These are phyloP conservation scores for Probosciger aterrimus DNA, from an alignment of 2,113 vertebrate genomes.

Conservation along the genomic window DNA sequence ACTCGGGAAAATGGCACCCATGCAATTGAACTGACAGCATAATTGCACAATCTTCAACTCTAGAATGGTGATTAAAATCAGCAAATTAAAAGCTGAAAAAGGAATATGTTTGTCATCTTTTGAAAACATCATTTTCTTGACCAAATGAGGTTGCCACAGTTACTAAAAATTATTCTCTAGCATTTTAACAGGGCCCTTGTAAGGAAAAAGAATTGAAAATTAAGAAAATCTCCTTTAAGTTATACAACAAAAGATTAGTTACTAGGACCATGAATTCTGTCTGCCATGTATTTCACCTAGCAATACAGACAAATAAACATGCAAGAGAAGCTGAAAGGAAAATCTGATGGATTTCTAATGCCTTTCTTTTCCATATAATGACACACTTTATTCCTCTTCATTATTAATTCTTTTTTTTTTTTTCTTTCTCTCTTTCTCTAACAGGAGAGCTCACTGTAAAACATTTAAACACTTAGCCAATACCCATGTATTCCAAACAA, in stretches of 20 bases:
- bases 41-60: background rate
- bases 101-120: background rate
- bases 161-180: background rate
- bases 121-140: background rate
- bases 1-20: background rate
- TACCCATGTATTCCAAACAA: background rate
- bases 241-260: background rate
- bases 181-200: background rate
- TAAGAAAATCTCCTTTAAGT: background rate
- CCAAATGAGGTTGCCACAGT: background rate
- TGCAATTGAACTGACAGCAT: background rate
- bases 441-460: background rate
- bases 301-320: background rate
- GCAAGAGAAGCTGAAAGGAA: background rate
- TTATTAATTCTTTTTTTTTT: background rate
- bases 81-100: background rate
- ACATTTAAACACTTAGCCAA: background rate
- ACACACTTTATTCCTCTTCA: background rate
- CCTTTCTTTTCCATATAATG: background rate
- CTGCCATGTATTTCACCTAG: background rate
- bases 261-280: background rate
- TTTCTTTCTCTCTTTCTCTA: background rate
- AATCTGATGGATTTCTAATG: background rate
- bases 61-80: background rate
- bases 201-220: background rate